These are phyloP conservation scores for Falco columbarius DNA, from an alignment of 2,797 vertebrate genomes.

Conservation along the genomic window DNA sequence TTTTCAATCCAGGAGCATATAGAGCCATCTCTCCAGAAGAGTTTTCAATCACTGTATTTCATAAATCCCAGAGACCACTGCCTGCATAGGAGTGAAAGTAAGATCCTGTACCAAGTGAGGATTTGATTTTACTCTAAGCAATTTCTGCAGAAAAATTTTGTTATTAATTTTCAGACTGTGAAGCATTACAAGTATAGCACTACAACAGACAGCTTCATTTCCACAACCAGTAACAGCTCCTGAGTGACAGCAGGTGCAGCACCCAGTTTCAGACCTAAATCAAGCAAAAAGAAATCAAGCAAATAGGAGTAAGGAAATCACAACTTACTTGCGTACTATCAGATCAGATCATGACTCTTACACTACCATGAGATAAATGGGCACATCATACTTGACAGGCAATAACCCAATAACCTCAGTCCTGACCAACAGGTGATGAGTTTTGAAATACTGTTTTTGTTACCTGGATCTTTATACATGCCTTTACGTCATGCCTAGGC, in stretches of 20 bases:
- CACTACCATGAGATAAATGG: not conserved
- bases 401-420: not conserved
- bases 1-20: not conserved
- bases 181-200: not conserved
- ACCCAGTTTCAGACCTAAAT: not conserved
- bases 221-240: not conserved
- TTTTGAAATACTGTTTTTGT: not conserved
- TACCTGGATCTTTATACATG: not conserved
- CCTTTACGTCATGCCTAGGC: not conserved
- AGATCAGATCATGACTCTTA: not conserved
- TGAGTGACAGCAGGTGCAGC: not conserved
- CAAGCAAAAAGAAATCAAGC: not conserved
- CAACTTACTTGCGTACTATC: not conserved
- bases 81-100: constrained; percentile 6
- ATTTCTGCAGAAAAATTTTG: constrained; percentile 2
- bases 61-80: not conserved
- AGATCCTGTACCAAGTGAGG: not conserved
- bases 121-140: constrained; percentile 23
- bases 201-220: not conserved
- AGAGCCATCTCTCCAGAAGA: not conserved
- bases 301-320: not conserved
- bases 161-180: not conserved
- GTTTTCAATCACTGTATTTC: constrained; percentile 21
- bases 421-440: not conserved
- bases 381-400: not conserved